Base-by-base conservation (phyloP, 2,113 vertebrate species). In the Lampris megalopsis region DNA sequence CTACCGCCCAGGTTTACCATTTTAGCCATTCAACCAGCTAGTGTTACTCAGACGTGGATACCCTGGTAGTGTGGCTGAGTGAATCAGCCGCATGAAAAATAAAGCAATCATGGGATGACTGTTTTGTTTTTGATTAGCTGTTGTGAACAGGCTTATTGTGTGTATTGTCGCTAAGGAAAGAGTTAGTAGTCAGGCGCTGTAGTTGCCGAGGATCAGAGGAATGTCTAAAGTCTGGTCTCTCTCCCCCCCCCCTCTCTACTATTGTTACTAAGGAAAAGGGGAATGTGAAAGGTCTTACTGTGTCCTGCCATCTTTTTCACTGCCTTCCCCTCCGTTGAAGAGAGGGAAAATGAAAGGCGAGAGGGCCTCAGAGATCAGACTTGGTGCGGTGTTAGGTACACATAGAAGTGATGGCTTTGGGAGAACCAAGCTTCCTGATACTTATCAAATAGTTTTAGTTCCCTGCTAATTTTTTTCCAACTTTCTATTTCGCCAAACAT, bases 181-280 rank as follows among this genome's bases (percentile, higher is more conserved):
- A 71, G 80, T 68, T 47, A 57, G 89, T 91, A 79, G 87, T 77
- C 86, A 88, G 71, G 86, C 9, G 82, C 35, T 88, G 56, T 67
- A 50, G 86, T 83, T 85, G 84, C 91, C 73, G 84, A 81, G 86
- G 47, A 88, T 13, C 61, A 68, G 56, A 71, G 62, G 88, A 91
- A 91, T 89, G 88, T 63, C 9, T 6, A 24, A 24, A 24, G 70
- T 65, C 6, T 4, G 4, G 52, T 74, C 2, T 48, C 5, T n/a
- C 67, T 3, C 57, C 58, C 65, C 49, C 41, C 40, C 59, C 43
- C 37, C 52, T 66, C 48, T 56, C 9, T 45, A 45, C 7, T 45
- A 45, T 24, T 24, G 43, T 7, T 45, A 45, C 43, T 7, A 7
- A 45, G 43, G 43, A 7, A 45, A 4, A 5, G 7, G 43, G 43